A percentile compares a stretch with the other conserved stretches of the same genome.
phyloP scores from a whole-genome alignment of 2,888 invertebrate genomes.

The Hylaea fasciaria region DNA sequence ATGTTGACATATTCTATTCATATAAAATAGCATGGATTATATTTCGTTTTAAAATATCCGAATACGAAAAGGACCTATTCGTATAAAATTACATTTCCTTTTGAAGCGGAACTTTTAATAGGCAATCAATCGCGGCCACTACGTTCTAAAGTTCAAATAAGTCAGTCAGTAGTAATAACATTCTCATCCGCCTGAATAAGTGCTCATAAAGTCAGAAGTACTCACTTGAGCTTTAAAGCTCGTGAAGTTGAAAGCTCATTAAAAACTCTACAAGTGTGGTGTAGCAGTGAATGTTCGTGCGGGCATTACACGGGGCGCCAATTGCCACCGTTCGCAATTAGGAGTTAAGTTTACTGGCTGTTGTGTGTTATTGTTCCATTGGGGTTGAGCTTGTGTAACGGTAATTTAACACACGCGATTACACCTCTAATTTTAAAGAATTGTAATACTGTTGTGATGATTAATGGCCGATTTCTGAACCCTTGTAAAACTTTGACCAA shows the following conservation, averaged over 20 bases:
- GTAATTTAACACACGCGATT: conserved; percentile 7
- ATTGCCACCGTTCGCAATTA: conserved; percentile 50
- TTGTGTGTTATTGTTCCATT: conserved; percentile 15
- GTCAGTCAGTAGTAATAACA: conserved; percentile 16
- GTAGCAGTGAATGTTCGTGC: conserved; percentile 34
- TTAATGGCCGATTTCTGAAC: no score
- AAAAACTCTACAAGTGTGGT: conserved; percentile 44
- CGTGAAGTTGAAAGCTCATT: conserved; percentile 39
- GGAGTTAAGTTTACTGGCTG: conserved; percentile 37
- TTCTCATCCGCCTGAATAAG: conserved; percentile 18
- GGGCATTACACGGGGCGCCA: conserved; percentile 44
- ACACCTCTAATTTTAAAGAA: not conserved
- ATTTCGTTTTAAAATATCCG: no score
- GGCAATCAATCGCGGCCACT: conserved; percentile 15
- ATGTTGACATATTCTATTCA: no score
- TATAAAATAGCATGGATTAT: no score
- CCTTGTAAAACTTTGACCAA: no score
- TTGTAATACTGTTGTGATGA: not conserved
- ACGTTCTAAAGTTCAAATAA: conserved; percentile 18
- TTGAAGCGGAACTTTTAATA: conserved; percentile 11
- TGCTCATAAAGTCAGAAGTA: conserved; percentile 30
- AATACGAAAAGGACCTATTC: no score
- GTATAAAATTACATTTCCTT: no score
- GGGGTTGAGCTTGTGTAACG: conserved; percentile 6
- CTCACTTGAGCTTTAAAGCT: conserved; percentile 28